Evolutionary conservation across 1,140 invertebrate species (phyloP), one percentile per base, ranked within the genome.

Genomic region (Dreissena polymorpha): DNA sequence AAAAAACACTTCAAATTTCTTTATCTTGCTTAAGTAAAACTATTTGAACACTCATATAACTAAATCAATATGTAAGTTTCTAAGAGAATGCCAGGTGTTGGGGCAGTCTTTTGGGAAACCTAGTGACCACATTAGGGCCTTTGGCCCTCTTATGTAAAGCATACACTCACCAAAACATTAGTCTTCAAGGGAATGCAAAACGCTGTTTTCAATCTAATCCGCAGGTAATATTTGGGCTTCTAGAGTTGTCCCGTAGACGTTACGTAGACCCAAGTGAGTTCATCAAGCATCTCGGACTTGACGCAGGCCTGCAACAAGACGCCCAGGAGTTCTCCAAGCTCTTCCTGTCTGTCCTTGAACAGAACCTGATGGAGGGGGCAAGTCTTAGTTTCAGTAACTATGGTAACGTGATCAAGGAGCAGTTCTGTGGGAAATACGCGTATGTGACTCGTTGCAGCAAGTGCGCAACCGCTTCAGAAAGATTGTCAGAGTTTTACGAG

Each of bases 281-380:
- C 86, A 94, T 96, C 10, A 92, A 94, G 25, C 94, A 94, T 65
- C 91, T 96, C n/a, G 94, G 95, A 13, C 90, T 96, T 51, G 95
- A 96, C 90, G 94, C 95, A 68, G 94, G 93, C 55, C 94, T 94
- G 50, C 95, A 94, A 78, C 94, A 96, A 93, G 96, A 96, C 94
- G 95, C 95, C 50, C 95, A 96, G 91, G 96, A 96, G 91, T 96
- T 96, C 92, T 95, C 95, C 14, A 96, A 96, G 89, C 91, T 96
- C 29, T 95, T 96, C 85, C 92, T 96, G 73, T 94, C 94, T 57
- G 92, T 95, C 60, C 92, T 96, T 16, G 95, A 91, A 73, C 87
- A 89, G 13, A 87, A 88, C 39, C 68, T 91, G 70, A 84, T 83
- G 16, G 69, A 82, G 51, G 79, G 86, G 12, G n/a, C 55, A 18